Conservation (phyloP, 1,140 invertebrate genomes). For the Meloidogyne chitwoodi region DNA sequence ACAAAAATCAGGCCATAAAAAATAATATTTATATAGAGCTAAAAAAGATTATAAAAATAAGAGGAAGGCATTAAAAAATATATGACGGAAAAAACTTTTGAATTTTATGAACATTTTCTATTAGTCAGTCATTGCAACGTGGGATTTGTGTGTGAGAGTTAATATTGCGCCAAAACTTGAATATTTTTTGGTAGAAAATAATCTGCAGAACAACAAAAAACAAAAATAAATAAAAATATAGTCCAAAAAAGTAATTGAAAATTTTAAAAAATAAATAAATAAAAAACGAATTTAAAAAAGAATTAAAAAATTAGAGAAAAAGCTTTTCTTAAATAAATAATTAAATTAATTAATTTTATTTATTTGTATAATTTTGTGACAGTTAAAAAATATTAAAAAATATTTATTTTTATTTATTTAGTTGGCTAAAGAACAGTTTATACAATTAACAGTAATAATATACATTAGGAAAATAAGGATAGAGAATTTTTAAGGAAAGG, state of each 20-base stretch:
- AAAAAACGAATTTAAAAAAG: too few species aligned
- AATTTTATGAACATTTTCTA: not conserved
- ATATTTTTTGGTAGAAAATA: not conserved
- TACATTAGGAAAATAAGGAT: too few species aligned
- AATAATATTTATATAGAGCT: not conserved
- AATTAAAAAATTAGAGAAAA: too few species aligned
- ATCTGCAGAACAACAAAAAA: not conserved
- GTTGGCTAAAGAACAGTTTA: not conserved
- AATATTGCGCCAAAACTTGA: not conserved
- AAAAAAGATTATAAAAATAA: not conserved
- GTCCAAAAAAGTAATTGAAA: not conserved
- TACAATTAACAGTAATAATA: not conserved
- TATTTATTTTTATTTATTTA: not conserved
- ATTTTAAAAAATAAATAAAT: too few species aligned
- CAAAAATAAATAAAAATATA: not conserved
- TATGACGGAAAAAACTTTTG: not conserved
- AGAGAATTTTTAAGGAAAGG: too few species aligned
- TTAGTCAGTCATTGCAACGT: not conserved
- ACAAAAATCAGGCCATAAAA: not conserved
- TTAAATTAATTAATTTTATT: too few species aligned
- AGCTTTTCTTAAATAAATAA: too few species aligned
- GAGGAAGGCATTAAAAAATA: not conserved
- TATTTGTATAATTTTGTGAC: too few species aligned
- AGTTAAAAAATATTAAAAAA: too few species aligned
- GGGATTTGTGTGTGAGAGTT: not conserved